phyloP scores from a whole-genome alignment of 2,797 vertebrate species.

The Petrocephalus sullivani region DNA sequence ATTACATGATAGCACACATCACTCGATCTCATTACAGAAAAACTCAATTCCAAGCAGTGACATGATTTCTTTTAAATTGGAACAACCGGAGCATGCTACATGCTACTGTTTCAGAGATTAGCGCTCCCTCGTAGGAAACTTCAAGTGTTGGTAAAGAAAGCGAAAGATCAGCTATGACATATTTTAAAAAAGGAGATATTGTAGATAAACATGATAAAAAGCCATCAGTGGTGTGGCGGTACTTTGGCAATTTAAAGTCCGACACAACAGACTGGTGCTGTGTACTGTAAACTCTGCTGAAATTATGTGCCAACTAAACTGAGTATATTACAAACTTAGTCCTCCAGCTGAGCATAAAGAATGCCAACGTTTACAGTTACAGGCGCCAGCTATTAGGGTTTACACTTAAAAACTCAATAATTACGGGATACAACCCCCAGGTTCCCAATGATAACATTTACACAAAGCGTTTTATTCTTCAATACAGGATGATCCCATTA shows the following conservation, averaged over 20 bases:
- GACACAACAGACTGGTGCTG: background rate
- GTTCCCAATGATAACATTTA: background rate
- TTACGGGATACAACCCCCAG: background rate
- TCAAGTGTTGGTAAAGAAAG: background rate
- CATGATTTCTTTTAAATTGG: background rate
- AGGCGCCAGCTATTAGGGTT: background rate
- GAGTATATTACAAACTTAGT: background rate
- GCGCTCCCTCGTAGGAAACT: background rate
- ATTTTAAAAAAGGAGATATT: background rate
- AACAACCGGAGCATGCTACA: background rate
- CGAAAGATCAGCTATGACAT: background rate
- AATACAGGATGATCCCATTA: background rate
- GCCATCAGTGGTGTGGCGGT: background rate
- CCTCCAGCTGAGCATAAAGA: background rate
- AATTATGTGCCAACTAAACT: background rate
- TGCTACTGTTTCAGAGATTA: background rate
- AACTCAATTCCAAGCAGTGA: background rate
- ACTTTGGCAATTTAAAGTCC: background rate
- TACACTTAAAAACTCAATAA: background rate
- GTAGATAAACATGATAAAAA: background rate
- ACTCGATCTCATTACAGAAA: background rate
- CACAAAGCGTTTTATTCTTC: background rate
- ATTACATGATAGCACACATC: background rate
- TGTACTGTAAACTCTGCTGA: background rate
- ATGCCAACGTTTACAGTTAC: background rate